phyloP scores from a whole-genome alignment of 2,888 invertebrate species.

The Spodoptera littoralis region DNA sequence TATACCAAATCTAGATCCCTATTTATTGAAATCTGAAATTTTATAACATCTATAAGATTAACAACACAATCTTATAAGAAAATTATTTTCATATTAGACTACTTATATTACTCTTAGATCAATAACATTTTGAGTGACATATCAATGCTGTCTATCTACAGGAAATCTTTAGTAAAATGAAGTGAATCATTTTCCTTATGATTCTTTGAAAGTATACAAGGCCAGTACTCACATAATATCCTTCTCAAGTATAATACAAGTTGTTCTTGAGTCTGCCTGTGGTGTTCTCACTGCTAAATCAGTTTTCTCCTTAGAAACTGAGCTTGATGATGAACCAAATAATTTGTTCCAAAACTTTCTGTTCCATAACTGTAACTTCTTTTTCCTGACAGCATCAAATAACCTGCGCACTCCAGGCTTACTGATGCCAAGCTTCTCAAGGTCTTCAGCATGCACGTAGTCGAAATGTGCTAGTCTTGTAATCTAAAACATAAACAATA shows the following conservation, averaged over 20 bases:
- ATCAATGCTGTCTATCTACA: too few relatives aligned
- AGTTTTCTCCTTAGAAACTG: conserved; percentile 78
- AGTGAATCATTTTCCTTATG: background rate
- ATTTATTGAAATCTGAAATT: too few relatives aligned
- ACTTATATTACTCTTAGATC: too few relatives aligned
- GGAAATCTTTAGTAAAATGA: too few relatives aligned
- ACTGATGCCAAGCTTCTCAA: conserved; percentile 98
- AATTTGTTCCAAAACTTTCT: conserved; percentile 94
- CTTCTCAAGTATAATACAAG: conserved; percentile 95
- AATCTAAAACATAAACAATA: conserved; percentile 87
- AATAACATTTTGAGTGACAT: too few relatives aligned
- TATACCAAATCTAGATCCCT: too few relatives aligned
- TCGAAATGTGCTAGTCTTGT: conserved; percentile 98
- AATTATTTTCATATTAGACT: too few relatives aligned
- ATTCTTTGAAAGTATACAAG: background rate
- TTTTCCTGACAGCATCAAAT: conserved; percentile 97
- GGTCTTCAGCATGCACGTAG: conserved; percentile 97
- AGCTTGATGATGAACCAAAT: conserved; percentile 87
- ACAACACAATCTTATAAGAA: too few relatives aligned
- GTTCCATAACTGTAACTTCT: conserved; percentile 94
- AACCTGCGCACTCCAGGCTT: conserved; percentile 97
- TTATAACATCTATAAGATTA: too few relatives aligned
- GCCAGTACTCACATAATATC: conserved; percentile 90
- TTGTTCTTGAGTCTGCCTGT: conserved; percentile 84
- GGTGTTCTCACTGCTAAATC: conserved; percentile 83